phyloP scores from a whole-genome alignment of 2,797 vertebrate species.

The Menidia menidia region DNA sequence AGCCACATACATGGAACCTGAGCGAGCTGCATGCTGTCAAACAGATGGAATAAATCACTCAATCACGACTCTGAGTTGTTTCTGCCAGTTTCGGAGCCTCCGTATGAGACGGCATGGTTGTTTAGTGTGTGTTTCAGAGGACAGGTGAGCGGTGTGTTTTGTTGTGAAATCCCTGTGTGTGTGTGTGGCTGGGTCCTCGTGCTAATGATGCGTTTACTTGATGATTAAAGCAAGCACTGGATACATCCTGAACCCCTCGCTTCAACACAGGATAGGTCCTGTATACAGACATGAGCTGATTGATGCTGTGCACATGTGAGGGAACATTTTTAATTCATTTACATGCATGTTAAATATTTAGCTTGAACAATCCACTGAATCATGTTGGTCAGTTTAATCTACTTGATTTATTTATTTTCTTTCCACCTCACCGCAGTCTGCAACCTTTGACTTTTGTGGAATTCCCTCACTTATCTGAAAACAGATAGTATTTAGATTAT shows the following conservation, averaged over 20 bases:
- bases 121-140: background rate
- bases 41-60: constrained; percentile 3
- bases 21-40: background rate
- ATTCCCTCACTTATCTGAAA: background rate
- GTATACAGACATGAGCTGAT: background rate
- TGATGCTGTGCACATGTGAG: background rate
- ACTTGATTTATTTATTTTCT: background rate
- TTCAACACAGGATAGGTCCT: background rate
- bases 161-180: background rate
- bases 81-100: background rate
- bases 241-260: background rate
- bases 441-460: background rate
- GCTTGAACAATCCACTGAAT: background rate
- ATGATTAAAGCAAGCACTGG: background rate
- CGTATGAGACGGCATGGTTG: background rate
- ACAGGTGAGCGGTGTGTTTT: background rate
- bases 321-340: background rate
- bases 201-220: background rate
- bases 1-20: background rate
- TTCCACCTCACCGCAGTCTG: background rate
- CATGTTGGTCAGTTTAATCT: background rate
- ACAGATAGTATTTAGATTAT: constrained; percentile 20
- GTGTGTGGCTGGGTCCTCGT: background rate
- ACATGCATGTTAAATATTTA: background rate
- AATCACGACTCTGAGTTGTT: background rate